A percentile compares a stretch with the other conserved stretches of the same genome.
Conservation (phyloP, 2,113 vertebrate species). For the Thymallus thymallus region DNA sequence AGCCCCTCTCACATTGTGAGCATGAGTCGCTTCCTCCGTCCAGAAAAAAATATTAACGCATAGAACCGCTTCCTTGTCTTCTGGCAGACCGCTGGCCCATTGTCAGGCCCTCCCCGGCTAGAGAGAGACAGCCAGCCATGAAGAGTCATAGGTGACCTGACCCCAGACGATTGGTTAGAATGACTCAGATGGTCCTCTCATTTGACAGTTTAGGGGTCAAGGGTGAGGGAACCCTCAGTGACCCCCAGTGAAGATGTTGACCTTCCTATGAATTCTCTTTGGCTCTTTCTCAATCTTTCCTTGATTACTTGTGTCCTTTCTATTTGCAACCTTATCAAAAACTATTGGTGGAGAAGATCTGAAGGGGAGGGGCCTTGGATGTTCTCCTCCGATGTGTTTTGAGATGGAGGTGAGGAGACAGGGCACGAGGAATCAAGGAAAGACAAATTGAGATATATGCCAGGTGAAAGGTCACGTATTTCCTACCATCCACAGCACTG, state of each 20-base stretch:
- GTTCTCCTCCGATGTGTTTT: too few relatives aligned
- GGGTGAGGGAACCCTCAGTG: background rate
- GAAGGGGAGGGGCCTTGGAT: too few relatives aligned
- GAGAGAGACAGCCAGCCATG: background rate
- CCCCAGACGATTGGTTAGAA: slow-evolving; percentile 13
- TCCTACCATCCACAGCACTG: background rate
- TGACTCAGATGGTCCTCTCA: slow-evolving; percentile 18
- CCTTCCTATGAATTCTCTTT: slow-evolving; percentile 1
- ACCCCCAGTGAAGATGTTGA: slow-evolving; percentile 32
- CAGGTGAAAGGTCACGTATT: slow-evolving; percentile 6
- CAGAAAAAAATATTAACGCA: background rate
- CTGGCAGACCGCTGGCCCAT: slow-evolving; percentile 11
- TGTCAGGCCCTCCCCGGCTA: background rate
- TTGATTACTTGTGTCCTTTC: background rate
- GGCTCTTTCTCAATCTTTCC: too few relatives aligned
- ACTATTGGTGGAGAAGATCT: too few relatives aligned
- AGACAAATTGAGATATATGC: too few relatives aligned
- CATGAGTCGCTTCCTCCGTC: slow-evolving; percentile 34
- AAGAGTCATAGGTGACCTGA: background rate
- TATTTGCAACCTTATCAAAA: too few relatives aligned
- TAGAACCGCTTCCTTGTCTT: slow-evolving; percentile 13
- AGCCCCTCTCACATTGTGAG: slow-evolving; percentile 24
- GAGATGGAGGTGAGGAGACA: too few relatives aligned
- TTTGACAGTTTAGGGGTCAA: background rate
- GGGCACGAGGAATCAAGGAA: too few relatives aligned